Evolutionary conservation across 2,113 vertebrate genomes (phyloP).

Genomic region (Rhinopomastus cyanomelas): DNA sequence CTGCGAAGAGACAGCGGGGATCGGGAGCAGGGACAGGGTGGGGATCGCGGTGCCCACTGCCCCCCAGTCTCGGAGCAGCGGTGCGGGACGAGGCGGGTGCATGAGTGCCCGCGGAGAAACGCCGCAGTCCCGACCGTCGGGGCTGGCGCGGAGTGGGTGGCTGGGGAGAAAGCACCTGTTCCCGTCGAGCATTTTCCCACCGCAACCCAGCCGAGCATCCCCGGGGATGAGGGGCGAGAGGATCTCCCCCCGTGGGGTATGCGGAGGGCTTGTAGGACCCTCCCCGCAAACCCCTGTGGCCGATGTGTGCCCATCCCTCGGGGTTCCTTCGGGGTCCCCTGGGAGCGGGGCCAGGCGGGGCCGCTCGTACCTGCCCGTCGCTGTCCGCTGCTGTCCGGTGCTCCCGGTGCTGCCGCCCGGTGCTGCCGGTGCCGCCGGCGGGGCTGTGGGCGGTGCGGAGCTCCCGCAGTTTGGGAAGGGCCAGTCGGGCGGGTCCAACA

Average conservation of each 20-base stretch:
- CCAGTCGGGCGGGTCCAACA: slow-evolving; percentile 6
- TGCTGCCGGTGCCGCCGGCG: too few relatives aligned
- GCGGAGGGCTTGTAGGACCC: too few relatives aligned
- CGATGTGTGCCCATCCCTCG: too few relatives aligned
- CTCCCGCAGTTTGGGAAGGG: slow-evolving; percentile 52
- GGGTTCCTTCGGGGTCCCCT: too few relatives aligned
- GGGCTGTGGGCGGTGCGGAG: slow-evolving; percentile 15
- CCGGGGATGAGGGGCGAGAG: not conserved
- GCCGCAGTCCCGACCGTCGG: not conserved
- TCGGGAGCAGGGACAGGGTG: not conserved
- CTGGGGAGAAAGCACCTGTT: too few relatives aligned
- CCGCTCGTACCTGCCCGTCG: slow-evolving; percentile 19
- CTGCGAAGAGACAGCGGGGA: too few relatives aligned
- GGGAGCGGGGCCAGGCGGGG: too few relatives aligned
- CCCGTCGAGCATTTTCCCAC: not conserved
- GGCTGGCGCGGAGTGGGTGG: too few relatives aligned
- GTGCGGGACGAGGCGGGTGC: not conserved
- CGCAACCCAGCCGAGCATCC: not conserved
- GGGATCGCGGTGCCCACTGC: not conserved
- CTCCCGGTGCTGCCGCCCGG: not conserved
- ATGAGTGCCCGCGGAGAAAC: not conserved
- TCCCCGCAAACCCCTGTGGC: not conserved
- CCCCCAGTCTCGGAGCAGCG: not conserved
- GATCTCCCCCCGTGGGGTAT: not conserved
- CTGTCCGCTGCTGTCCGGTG: not conserved